Conservation (phyloP, 2,113 vertebrate genomes). For the Numenius arquata region DNA sequence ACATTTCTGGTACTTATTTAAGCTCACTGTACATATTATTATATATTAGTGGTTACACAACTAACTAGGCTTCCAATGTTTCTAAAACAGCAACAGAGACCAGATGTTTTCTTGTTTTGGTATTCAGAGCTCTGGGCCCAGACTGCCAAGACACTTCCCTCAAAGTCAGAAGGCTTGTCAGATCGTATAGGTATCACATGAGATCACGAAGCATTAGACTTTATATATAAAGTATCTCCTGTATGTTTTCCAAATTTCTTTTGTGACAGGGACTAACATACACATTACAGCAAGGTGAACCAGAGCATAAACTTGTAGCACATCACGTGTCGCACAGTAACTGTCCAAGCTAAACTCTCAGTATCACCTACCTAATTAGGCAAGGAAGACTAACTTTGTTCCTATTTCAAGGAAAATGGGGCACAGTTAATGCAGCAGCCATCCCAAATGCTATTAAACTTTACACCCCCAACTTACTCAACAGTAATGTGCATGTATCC, state of each 20-base stretch:
- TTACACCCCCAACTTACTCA: not conserved
- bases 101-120: constrained; percentile 38
- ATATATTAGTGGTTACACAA: not conserved
- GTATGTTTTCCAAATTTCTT: not conserved
- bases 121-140: not conserved
- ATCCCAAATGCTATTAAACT: not conserved
- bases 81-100: constrained; percentile 10
- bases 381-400: not conserved
- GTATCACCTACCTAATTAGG: not conserved
- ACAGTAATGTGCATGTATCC: not conserved
- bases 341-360: not conserved
- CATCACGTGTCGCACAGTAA: not conserved
- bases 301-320: not conserved
- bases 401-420: not conserved
- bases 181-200: not conserved
- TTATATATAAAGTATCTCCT: not conserved
- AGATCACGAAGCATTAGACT: not conserved
- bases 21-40: not conserved
- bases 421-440: not conserved
- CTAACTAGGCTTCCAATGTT: not conserved
- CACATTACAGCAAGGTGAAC: not conserved
- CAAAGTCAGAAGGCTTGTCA: not conserved
- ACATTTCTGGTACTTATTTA: not conserved
- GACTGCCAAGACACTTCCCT: not conserved
- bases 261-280: not conserved